phyloP scores from a whole-genome alignment of 2,797 vertebrate species.

The Craterocephalus amniculus region DNA sequence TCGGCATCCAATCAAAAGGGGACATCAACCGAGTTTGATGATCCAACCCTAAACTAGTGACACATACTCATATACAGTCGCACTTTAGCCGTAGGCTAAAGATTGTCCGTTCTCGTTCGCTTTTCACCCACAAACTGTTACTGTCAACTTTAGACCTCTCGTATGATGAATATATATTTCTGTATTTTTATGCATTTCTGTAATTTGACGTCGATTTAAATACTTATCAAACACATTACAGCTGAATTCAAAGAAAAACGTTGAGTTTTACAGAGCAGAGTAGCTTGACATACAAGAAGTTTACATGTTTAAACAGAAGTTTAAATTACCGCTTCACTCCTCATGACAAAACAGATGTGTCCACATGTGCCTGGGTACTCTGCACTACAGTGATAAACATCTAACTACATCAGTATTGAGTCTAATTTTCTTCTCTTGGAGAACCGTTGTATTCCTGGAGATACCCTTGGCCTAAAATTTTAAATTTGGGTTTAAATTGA shows the following conservation, averaged over 20 bases:
- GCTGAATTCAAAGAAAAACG: background rate
- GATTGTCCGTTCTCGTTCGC: background rate
- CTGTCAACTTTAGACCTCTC: background rate
- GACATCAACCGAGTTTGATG: background rate
- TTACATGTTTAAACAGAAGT: background rate
- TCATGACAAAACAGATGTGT: background rate
- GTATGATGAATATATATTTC: too few relatives aligned
- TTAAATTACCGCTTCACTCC: background rate
- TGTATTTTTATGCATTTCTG: background rate
- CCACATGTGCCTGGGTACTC: background rate
- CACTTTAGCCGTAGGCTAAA: too few relatives aligned
- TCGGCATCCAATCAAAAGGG: background rate
- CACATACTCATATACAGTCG: background rate
- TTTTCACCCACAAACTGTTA: background rate
- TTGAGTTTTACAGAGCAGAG: background rate
- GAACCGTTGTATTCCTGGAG: background rate
- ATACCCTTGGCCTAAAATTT: slow-evolving; percentile 3
- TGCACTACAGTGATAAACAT: background rate
- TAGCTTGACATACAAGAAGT: background rate
- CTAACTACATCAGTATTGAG: background rate
- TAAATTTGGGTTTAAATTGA: slow-evolving; percentile 22
- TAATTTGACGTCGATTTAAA: background rate
- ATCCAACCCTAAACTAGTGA: background rate
- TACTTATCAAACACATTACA: background rate
- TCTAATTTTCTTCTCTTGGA: background rate